Base-by-base conservation (phyloP, 23 tunicate genomes). In the Phallusia fumigata region DNA sequence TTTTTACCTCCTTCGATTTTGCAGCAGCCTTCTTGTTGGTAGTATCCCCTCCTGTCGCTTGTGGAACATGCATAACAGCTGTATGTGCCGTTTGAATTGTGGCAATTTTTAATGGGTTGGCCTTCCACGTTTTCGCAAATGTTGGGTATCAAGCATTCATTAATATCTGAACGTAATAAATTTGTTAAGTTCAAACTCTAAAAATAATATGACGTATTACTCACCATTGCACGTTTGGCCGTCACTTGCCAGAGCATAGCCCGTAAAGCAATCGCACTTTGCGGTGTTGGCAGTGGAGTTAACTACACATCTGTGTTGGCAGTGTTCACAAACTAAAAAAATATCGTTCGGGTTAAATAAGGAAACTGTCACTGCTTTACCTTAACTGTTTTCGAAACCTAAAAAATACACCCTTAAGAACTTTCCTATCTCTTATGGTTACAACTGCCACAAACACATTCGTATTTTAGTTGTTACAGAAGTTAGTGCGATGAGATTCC, bases 141-240 rank as follows among this genome's bases (percentile, higher is more conserved):
- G 35, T 64, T 28, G 19, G 35, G 35, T 13, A 36, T 47, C 22
- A 35, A 24, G 79, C 86, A 83, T 34, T 83, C 86, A 79, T 83
- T 52, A 6, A 83, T 83, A 74, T 83, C 86, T 83, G 69, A 45
- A 24, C 47, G 10, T 40, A 40, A 40, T 10, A 10, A 40, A 40
- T 10, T 40, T 40, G 5, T 40, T 5, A 40, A 5, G 47, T 40
- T 40, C 10, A 5, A 40, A 40, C 47, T 40, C 10, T 40, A 10
- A 40, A 80, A 69, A n/a, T 36, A 1, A 8, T 65, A 52, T 18
- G 18, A 8, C 21, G 8, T 24, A 6, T 82, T 35, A 19, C 87
- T 64, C 65, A 85, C 88, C 88, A 6, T 31, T 32, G 78, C 88
- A 85, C 2, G 88, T 64, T 65, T 65, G 64, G 36, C 88, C 88